Evolutionary conservation across 2,797 vertebrate species (phyloP).

Genomic region (Sebastes diploproa): DNA sequence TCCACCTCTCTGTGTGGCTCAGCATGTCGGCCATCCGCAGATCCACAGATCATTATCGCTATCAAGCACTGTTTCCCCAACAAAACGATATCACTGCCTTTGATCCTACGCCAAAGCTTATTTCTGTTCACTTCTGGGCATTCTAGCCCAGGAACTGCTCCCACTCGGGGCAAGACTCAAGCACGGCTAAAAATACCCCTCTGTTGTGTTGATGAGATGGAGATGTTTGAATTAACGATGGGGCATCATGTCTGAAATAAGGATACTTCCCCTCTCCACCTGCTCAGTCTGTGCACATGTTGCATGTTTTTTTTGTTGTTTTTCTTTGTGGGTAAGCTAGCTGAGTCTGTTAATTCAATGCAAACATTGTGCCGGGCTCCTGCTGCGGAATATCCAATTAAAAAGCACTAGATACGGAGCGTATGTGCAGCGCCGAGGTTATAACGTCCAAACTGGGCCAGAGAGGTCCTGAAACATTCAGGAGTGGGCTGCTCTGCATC

Average conservation of each 20-base stretch:
- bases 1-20: conserved; percentile 48
- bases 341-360: conserved; percentile 44
- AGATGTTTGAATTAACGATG: conserved; percentile 45
- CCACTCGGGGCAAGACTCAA: conserved; percentile 37
- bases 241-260: conserved; percentile 17
- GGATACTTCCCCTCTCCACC: conserved; percentile 15
- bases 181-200: conserved; percentile 52
- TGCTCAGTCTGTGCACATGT: background rate
- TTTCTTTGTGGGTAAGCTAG: conserved; percentile 7
- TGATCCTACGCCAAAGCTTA: conserved; percentile 69
- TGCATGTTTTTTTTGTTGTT: background rate
- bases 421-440: conserved; percentile 22
- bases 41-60: conserved; percentile 73
- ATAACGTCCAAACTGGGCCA: conserved; percentile 46
- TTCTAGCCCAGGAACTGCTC: conserved; percentile 53
- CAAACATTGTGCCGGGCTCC: conserved; percentile 47
- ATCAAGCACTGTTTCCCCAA: conserved; percentile 69
- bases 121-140: conserved; percentile 66
- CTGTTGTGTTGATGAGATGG: conserved; percentile 46
- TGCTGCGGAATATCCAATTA: conserved; percentile 70
- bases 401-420: conserved; percentile 45
- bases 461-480: conserved; percentile 60
- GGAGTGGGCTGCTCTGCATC: conserved; percentile 19
- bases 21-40: conserved; percentile 40
- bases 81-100: conserved; percentile 68